Evolutionary conservation across 92 coral and sea anemone species (phyloP), one percentile per base, ranked within the genome.

Genomic region (Parazoanthus darwini): DNA sequence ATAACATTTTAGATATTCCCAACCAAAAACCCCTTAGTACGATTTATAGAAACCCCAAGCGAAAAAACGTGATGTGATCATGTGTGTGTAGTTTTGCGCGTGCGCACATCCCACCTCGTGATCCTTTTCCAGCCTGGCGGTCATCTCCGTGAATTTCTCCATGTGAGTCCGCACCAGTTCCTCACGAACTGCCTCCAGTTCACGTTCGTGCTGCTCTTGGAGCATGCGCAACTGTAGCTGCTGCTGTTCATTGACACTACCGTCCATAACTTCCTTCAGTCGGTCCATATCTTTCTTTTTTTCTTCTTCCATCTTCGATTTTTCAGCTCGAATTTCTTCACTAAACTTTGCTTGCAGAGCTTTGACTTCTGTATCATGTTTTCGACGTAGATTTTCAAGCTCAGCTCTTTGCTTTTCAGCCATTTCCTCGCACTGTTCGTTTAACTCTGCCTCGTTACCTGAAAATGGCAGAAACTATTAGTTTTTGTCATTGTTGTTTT

Each of bases 81-180:
- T 39, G 43, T 76, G 50, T 8, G 46, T 39, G 10, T 11, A n/a
- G 59, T 77, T 6, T 20, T 11, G 44, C 50, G 25, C 33, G 20
- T 56, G 46, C 33, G 25, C 10, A 25, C 29, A 51, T 39, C 90
- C 80, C 63, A 97, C 99, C 97, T 95, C 91, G 68, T 97, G 97
- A 36, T 92, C 96, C 22, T 93, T 87, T 75, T 95, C 99, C 51
- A 97, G 90, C 67, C 90, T 94, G 23, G 94, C 95, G 11, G 98
- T 92, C 99, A 97, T 97, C 78, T 93, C 98, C 15, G 97, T 90
- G 77, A 97, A 97, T 92, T 97, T 97, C 80, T 94, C 96, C 99
- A 97, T 94, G 86, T 97, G 99, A 46, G 97, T 96, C 54, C 92
- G 92, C 88, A 97, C 99, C 90, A 97, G 94, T 66, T 97, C 97